These are phyloP conservation scores for Periparus ater DNA, from an alignment of 2,797 vertebrate genomes.

Conservation along the genomic window DNA sequence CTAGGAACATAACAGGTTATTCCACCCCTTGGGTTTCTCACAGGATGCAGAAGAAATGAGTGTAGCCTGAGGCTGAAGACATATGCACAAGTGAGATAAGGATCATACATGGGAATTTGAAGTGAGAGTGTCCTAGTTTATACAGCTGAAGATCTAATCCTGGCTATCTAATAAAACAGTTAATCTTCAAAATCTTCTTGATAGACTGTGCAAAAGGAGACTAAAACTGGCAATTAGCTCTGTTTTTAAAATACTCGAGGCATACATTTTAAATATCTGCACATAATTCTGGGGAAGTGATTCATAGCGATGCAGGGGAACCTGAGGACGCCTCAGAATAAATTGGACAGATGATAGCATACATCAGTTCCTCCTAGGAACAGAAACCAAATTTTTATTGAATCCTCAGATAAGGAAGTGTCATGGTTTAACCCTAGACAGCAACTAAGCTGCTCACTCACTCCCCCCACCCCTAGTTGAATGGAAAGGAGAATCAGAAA, in stretches of 20 bases:
- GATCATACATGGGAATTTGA: background rate
- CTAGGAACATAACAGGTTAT: background rate
- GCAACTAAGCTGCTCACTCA: background rate
- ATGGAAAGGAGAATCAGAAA: background rate
- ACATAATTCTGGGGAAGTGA: slow-evolving; percentile 20
- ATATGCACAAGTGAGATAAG: background rate
- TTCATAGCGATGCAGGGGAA: background rate
- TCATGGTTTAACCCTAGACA: background rate
- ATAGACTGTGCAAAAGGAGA: background rate
- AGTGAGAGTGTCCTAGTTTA: background rate
- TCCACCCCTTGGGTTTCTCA: background rate
- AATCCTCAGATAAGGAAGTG: background rate
- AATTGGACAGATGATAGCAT: background rate
- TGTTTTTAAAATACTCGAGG: background rate
- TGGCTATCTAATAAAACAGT: background rate
- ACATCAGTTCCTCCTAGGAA: slow-evolving; percentile 12
- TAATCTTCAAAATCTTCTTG: background rate
- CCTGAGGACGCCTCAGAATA: slow-evolving; percentile 2
- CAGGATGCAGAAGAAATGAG: background rate
- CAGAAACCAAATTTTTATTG: background rate
- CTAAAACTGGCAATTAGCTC: background rate
- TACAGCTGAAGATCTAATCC: background rate
- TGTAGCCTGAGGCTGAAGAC: background rate
- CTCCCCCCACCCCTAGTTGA: background rate
- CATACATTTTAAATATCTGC: background rate